Conservation (phyloP, 2,113 vertebrate species). For the Melanerpes aurifrons region DNA sequence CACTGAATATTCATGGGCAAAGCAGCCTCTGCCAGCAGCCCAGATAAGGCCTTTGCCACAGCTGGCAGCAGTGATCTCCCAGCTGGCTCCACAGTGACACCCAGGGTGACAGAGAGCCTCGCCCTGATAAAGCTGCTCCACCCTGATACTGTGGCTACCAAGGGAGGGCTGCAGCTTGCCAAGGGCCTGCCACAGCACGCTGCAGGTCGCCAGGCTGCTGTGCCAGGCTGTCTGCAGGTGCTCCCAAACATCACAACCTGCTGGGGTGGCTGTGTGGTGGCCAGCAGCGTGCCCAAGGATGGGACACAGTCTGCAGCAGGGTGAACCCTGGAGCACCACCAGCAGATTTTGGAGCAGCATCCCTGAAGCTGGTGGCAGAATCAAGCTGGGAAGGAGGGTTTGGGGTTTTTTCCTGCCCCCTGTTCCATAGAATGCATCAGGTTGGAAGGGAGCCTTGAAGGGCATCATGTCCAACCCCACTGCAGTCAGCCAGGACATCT, state of each 20-base stretch:
- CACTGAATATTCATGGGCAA: background rate
- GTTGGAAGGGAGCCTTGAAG: no score
- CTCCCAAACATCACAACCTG: fast-evolving
- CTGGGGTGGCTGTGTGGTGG: fast-evolving
- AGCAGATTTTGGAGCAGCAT: background rate
- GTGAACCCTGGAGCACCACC: background rate
- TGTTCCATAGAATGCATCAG: no score
- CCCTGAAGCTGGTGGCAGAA: fast-evolving
- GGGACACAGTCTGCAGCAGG: background rate
- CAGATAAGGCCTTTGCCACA: conserved; percentile 11
- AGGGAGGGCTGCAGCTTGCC: background rate
- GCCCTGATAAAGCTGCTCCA: background rate
- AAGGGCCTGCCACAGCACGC: background rate
- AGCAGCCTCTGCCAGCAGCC: fast-evolving
- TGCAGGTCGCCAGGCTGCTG: background rate
- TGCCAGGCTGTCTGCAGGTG: background rate
- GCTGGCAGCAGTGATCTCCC: conserved; percentile 1
- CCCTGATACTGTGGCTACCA: background rate
- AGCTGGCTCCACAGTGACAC: background rate
- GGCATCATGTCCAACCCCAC: no score
- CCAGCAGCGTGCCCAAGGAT: fast-evolving
- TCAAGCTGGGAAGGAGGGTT: background rate
- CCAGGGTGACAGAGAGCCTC: background rate
- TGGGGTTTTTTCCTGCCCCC: no score
- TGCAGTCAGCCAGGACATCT: no score